Percentiles rank a stretch among this genome's conserved stretches.
Evolutionary conservation across 1,140 invertebrate species (phyloP).

Genomic region (Pseudomyrmex pallidus): DNA sequence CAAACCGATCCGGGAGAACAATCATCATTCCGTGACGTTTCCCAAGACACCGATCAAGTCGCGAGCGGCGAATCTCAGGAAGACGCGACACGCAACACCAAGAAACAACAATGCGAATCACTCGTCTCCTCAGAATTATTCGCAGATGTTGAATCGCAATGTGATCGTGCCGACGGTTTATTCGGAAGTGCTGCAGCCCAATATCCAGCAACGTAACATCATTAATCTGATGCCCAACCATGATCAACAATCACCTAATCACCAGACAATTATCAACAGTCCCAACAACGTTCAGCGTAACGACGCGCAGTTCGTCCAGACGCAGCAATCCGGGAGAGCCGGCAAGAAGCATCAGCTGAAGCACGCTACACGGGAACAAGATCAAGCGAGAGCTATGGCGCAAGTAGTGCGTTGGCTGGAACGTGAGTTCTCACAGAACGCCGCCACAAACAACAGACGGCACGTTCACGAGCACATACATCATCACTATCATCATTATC

Average conservation of each 20-base stretch:
- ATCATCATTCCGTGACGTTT: constrained; percentile 71
- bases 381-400: constrained; percentile 90
- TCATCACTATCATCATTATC: constrained; percentile 93
- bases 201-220: constrained; percentile 45
- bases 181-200: constrained; percentile 23
- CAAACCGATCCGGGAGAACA: constrained; percentile 79
- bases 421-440: constrained; percentile 85
- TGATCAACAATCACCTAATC: constrained; percentile 55
- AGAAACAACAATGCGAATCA: constrained; percentile 65
- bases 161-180: constrained; percentile 53
- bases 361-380: constrained; percentile 88
- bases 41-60: constrained; percentile 77
- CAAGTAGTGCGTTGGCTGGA: constrained; percentile 87
- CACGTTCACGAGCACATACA: constrained; percentile 94
- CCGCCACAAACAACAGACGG: constrained; percentile 75
- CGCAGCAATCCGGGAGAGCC: constrained; percentile 74
- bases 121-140: constrained; percentile 69
- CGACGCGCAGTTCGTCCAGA: constrained; percentile 73
- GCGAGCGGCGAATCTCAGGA: constrained; percentile 70
- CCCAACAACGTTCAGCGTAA: constrained; percentile 75
- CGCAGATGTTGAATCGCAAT: constrained; percentile 68
- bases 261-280: constrained; percentile 70
- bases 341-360: constrained; percentile 87
- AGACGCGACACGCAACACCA: constrained; percentile 67
- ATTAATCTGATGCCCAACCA: constrained; percentile 60